phyloP scores from a whole-genome alignment of 2,113 vertebrate species.

The Stomatorhinus ivindoensis region DNA sequence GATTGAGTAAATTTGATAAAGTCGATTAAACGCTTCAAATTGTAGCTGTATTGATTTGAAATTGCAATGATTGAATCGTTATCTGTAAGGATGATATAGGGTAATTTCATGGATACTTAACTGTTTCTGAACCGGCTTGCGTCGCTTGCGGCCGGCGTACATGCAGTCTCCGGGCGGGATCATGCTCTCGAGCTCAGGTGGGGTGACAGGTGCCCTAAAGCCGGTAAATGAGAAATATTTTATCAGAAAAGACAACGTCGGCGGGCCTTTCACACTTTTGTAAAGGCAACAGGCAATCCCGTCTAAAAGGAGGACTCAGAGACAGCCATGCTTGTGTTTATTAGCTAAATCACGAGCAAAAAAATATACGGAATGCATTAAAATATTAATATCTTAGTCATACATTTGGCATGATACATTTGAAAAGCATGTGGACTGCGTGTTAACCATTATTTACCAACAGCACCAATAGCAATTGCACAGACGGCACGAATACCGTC shows the following conservation, averaged over 20 bases:
- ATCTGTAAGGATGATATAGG: background rate
- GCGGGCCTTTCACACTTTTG: background rate
- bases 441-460: background rate
- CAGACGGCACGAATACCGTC: background rate
- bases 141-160: constrained; percentile 73
- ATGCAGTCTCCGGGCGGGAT: constrained; percentile 72
- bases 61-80: background rate
- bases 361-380: background rate
- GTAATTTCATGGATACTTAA: constrained; percentile 49
- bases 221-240: background rate
- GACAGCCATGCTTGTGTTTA: background rate
- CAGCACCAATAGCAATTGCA: background rate
- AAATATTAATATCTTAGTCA: background rate
- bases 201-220: constrained; percentile 24
- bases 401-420: too few relatives aligned
- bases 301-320: background rate
- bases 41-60: background rate
- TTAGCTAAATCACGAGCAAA: background rate
- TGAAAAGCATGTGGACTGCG: background rate
- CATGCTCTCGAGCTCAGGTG: constrained; percentile 56
- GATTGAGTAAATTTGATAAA: background rate
- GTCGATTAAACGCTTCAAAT: background rate
- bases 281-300: background rate
- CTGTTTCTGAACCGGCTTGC: constrained; percentile 77
- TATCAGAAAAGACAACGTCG: background rate